These are phyloP conservation scores for Oryzias dopingdopingensis DNA, from an alignment of 2,797 vertebrate species.

Conservation along the genomic window DNA sequence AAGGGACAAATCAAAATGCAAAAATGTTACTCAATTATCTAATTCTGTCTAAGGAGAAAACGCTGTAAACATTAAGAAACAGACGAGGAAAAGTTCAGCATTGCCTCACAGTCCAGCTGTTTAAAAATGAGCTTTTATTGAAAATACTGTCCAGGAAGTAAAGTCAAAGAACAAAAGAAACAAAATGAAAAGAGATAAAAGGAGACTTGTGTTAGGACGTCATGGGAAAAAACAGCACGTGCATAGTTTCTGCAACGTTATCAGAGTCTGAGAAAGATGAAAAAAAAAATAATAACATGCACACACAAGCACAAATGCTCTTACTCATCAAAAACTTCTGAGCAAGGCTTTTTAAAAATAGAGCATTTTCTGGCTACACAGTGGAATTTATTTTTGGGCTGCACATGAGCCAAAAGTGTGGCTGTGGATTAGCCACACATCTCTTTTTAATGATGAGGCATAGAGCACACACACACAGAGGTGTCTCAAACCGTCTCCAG, in stretches of 20 bases:
- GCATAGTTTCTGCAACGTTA: constrained; percentile 23
- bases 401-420: constrained; percentile 54
- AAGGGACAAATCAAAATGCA: too few relatives aligned
- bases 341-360: constrained; percentile 58
- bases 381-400: constrained; percentile 62
- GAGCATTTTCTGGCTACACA: constrained; percentile 39
- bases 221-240: constrained; percentile 13
- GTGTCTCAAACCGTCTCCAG: constrained; percentile 57
- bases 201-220: constrained; percentile 17
- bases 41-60: too few relatives aligned
- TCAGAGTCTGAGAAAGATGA: constrained; percentile 29
- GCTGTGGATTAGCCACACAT: constrained; percentile 58
- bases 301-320: constrained; percentile 41
- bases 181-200: constrained; percentile 5
- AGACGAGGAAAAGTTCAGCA: too few relatives aligned
- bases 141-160: constrained; percentile 23
- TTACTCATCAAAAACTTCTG: constrained; percentile 50
- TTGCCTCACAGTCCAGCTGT: too few relatives aligned
- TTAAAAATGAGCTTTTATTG: background rate
- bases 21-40: too few relatives aligned
- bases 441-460: constrained; percentile 68
- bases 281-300: too few relatives aligned
- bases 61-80: too few relatives aligned
- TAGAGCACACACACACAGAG: constrained; percentile 44
- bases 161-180: constrained; percentile 10